Evolutionary conservation across 2,797 vertebrate genomes (phyloP), one percentile per base, ranked within the genome.

Genomic region (Alcedo quadribrachys): DNA sequence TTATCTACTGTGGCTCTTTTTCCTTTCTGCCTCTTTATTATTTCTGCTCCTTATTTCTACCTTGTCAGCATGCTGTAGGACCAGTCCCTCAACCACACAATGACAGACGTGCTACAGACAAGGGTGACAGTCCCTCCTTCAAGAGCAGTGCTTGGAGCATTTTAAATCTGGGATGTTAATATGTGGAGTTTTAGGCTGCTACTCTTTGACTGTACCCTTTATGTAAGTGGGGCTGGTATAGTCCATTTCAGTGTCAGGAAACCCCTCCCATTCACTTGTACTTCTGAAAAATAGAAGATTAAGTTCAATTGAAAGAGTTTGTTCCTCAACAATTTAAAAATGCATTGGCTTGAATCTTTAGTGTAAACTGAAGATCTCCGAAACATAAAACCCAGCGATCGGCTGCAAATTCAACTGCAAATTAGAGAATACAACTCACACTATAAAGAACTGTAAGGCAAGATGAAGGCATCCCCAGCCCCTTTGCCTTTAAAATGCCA

Each of bases 401-500:
- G 1, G 45, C 77, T 84, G 81, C 5, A 4, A 71, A 88, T 90
- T 27, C 1, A 1, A 1, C 37, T 37, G 37, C 15, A 13, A 89
- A 43, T 81, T 67, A 63, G 37, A 78, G 54, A 57, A 74, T 8
- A 65, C 3, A n/a, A 84, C 85, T 75, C 53, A 53, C 74, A 20
- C 35, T 60, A 3, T 9, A 50, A 35, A 80, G 69, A 48, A 20
- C 86, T n/a, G 6, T 20, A n/a, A 40, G 35, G 67, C 33, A n/a
- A 24, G 74, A 57, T 43, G 89, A 87, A 90, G 75, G 80, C 73
- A 87, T 57, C 85, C 78, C 84, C 87, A 46, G 96, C 92, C 65
- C 89, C 94, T 94, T 96, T 35, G 93, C 96, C 96, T 97, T 97
- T 97, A 96, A 97, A 95, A 96, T 95, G 96, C 89, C 92, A 42